Evolutionary conservation across 2,797 vertebrate genomes (phyloP).

Genomic region (Natrix natrix): DNA sequence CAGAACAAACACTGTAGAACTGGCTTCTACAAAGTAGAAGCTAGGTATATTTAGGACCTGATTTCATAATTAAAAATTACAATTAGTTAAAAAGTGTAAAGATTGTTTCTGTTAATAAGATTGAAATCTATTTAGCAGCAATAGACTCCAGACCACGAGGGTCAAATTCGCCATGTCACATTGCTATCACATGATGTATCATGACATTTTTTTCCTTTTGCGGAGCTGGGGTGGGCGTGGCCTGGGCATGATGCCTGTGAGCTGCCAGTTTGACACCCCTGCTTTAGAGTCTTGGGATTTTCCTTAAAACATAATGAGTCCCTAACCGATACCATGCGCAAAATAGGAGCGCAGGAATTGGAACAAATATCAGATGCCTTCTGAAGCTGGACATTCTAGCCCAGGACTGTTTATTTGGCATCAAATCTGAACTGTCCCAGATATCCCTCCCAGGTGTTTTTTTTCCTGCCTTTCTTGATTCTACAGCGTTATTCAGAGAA

Average conservation of each 20-base stretch:
- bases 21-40: not conserved
- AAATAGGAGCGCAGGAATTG: not conserved
- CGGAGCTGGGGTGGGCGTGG: no score
- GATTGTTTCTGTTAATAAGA: not conserved
- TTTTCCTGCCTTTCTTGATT: not conserved
- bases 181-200: no score
- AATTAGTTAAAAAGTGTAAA: not conserved
- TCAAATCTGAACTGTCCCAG: not conserved
- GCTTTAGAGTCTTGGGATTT: not conserved
- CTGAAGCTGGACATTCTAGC: not conserved
- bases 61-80: not conserved
- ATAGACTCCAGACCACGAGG: not conserved
- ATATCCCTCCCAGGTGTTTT: not conserved
- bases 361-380: not conserved
- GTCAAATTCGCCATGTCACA: no score
- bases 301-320: not conserved
- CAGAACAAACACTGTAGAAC: not conserved
- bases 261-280: no score
- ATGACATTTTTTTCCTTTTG: no score
- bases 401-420: not conserved
- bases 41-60: not conserved
- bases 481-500: not conserved
- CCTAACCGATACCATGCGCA: not conserved
- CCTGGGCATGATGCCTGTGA: no score
- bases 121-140: not conserved